Percentiles rank a stretch among this genome's conserved stretches.
phyloP scores from a whole-genome alignment of 2,888 invertebrate genomes.

The Melanchra persicariae region DNA sequence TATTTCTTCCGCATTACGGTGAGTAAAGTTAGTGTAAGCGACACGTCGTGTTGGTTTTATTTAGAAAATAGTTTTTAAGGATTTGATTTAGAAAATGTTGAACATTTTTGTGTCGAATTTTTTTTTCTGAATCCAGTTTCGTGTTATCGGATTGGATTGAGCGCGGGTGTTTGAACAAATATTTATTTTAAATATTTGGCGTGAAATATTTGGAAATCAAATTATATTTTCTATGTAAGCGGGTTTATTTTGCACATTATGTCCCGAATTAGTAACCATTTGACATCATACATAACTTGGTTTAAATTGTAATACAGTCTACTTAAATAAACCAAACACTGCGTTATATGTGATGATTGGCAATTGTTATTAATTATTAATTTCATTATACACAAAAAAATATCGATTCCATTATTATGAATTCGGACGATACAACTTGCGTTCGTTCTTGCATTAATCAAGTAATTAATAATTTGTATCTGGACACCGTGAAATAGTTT shows the following conservation, averaged over 20 bases:
- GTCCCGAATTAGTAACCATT: background rate
- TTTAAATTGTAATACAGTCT: background rate
- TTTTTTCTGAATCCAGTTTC: background rate
- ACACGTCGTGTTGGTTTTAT: slow-evolving; percentile 41
- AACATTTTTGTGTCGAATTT: background rate
- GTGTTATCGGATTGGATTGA: background rate
- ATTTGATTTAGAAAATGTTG: background rate
- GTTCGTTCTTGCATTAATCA: background rate
- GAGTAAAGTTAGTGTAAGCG: slow-evolving; percentile 70
- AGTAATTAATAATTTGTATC: background rate
- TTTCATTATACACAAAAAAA: no score
- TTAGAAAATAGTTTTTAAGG: background rate
- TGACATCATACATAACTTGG: background rate
- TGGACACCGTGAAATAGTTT: background rate
- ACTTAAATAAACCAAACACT: background rate
- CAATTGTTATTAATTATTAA: background rate
- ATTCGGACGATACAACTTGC: background rate
- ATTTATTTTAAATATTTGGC: slow-evolving; percentile 4
- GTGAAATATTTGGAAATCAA: background rate
- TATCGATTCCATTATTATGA: background rate
- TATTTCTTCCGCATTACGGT: slow-evolving; percentile 82
- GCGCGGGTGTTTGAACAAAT: background rate
- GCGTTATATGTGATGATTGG: background rate
- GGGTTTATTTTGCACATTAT: background rate
- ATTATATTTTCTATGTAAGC: background rate